phyloP scores from a whole-genome alignment of 53 echinoderm and acorn worm genomes.

The Paracentrotus lividus region DNA sequence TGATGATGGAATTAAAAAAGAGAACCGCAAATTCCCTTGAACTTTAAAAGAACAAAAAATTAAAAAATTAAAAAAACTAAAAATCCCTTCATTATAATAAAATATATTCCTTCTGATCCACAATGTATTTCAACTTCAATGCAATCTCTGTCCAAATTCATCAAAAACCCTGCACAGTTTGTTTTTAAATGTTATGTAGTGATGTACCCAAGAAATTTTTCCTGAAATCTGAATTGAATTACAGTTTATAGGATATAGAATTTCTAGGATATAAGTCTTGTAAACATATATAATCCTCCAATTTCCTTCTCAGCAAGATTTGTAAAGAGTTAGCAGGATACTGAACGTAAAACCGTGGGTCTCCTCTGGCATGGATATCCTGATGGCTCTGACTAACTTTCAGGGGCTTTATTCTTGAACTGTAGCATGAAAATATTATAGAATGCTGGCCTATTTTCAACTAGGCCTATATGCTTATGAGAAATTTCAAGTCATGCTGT shows the following conservation, averaged over 20 bases:
- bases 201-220: too few relatives aligned
- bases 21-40: too few relatives aligned
- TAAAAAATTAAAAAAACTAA: too few relatives aligned
- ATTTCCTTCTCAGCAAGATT: conserved; percentile 12
- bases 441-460: background rate
- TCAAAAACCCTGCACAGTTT: too few relatives aligned
- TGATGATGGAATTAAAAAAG: too few relatives aligned
- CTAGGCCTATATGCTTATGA: background rate
- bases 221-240: background rate
- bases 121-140: too few relatives aligned
- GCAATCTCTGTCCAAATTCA: too few relatives aligned
- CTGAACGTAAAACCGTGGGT: background rate
- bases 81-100: too few relatives aligned
- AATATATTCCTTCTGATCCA: too few relatives aligned
- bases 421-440: background rate
- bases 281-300: conserved; percentile 19
- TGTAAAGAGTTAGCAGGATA: background rate
- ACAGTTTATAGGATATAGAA: background rate
- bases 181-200: too few relatives aligned
- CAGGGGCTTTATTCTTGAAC: background rate
- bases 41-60: too few relatives aligned
- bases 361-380: conserved; percentile 17
- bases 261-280: conserved; percentile 13
- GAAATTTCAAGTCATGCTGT: background rate
- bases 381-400: conserved; percentile 39